Base-by-base conservation (phyloP, 2,888 invertebrate genomes). In the Torymus aiolomorphi region DNA sequence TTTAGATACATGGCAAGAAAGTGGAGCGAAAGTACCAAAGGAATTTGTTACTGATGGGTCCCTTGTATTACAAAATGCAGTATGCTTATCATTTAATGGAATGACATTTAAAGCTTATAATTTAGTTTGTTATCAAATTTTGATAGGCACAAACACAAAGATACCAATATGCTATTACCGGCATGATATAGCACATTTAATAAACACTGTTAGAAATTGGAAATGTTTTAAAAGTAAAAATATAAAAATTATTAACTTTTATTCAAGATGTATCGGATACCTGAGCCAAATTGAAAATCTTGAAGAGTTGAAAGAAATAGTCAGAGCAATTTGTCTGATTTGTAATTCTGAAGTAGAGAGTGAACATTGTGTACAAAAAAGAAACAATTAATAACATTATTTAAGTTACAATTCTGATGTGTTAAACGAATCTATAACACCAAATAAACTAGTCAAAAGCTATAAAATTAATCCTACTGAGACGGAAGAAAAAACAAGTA, bases 111-210 rank as follows among this genome's bases (percentile, higher is more conserved):
- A n/a, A n/a, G n/a, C n/a, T n/a, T n/a, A n/a, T n/a, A n/a, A n/a
- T n/a, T n/a, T n/a, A n/a, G n/a, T n/a, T n/a, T n/a, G n/a, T n/a
- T n/a, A n/a, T n/a, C n/a, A n/a, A n/a, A 12, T 18, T 57, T n/a
- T n/a, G 83, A 1, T n/a, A n/a, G n/a, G n/a, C n/a, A n/a, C n/a
- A n/a, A n/a, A n/a, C n/a, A n/a, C n/a, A n/a, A n/a, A n/a, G 80
- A 82, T 13, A 69, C 59, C 0, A 84, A 84, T 13, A 65, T 70
- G 11, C n/a, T n/a, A n/a, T n/a, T n/a, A n/a, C n/a, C n/a, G n/a
- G n/a, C n/a, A n/a, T n/a, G 65, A 66, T 31, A 18, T 66, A 66
- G 65, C 65, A 2, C 65, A 66, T 66, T 2, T 66, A 51, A n/a
- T 66, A 14, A n/a, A 18, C n/a, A n/a, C n/a, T n/a, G n/a, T n/a